phyloP scores from a whole-genome alignment of 2,113 vertebrate genomes.

The Callocephalon fimbriatum region DNA sequence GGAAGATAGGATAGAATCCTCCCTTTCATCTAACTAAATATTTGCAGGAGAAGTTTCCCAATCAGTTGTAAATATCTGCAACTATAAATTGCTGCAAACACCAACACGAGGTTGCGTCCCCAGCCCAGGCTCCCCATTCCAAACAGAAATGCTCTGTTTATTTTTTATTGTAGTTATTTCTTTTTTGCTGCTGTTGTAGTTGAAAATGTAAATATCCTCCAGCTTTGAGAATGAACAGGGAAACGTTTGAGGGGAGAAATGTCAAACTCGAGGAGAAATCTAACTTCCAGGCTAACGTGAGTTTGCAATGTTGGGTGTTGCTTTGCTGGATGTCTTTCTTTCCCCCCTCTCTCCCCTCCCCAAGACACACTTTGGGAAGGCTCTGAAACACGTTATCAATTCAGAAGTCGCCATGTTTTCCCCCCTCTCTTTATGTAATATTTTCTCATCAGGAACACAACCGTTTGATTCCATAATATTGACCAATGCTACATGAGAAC shows the following conservation, averaged over 20 bases:
- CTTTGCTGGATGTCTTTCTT: background rate
- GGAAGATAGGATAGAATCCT: background rate
- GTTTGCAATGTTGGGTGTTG: background rate
- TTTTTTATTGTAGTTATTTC: background rate
- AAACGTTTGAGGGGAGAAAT: background rate
- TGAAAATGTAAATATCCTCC: background rate
- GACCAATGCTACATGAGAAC: conserved; percentile 26
- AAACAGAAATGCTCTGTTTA: background rate
- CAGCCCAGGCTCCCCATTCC: conserved; percentile 25
- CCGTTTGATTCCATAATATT: conserved; percentile 27
- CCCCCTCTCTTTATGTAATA: conserved; percentile 1
- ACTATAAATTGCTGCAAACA: conserved; percentile 72
- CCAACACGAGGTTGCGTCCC: conserved; percentile 74
- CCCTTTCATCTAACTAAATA: conserved; percentile 14
- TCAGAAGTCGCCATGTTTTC: conserved; percentile 46
- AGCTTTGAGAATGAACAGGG: background rate
- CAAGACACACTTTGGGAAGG: conserved; percentile 6
- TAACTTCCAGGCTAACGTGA: background rate
- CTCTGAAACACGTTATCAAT: background rate
- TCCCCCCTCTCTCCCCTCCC: background rate
- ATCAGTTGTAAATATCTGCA: conserved; percentile 38
- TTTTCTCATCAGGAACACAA: conserved; percentile 39
- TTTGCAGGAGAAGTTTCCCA: conserved; percentile 39
- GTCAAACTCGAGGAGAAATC: background rate
- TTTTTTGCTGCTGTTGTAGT: background rate